phyloP scores from a whole-genome alignment of 2,113 vertebrate species.

The Sterrhoptilus dennistouni region DNA sequence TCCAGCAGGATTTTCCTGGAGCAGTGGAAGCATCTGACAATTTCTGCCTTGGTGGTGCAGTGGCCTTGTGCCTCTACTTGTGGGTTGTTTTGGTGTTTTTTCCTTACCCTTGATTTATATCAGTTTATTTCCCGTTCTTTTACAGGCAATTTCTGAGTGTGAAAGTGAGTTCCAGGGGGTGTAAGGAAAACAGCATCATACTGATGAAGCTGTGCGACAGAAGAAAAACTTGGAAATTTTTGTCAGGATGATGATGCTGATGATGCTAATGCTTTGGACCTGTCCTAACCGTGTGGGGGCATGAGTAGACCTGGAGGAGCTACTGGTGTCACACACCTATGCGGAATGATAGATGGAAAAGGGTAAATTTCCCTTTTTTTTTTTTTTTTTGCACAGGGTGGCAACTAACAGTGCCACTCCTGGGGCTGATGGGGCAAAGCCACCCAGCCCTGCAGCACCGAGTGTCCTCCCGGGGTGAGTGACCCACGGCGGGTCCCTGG shows the following conservation, averaged over 20 bases:
- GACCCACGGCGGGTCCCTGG: rapidly evolving
- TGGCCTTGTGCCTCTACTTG: neutral
- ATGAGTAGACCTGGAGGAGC: neutral
- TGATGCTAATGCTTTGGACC: neutral
- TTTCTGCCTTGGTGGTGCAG: neutral
- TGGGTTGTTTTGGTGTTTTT: neutral
- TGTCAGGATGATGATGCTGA: too few relatives aligned
- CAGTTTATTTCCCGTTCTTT: neutral
- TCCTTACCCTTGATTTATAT: neutral
- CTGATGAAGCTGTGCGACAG: neutral
- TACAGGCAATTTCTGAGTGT: neutral
- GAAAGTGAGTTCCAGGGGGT: neutral
- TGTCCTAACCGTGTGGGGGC: too few relatives aligned
- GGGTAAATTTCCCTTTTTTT: neutral
- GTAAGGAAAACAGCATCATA: neutral
- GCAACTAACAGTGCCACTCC: neutral
- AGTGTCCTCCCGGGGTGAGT: neutral
- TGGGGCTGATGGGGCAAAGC: rapidly evolving
- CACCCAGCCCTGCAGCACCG: neutral
- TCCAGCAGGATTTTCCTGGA: neutral
- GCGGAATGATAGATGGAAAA: neutral
- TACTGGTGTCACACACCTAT: rapidly evolving
- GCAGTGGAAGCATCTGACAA: neutral
- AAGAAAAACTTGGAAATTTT: neutral
- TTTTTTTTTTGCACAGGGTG: neutral